phyloP scores from a whole-genome alignment of 2,797 vertebrate genomes.

The Petrocephalus schoutedeni region DNA sequence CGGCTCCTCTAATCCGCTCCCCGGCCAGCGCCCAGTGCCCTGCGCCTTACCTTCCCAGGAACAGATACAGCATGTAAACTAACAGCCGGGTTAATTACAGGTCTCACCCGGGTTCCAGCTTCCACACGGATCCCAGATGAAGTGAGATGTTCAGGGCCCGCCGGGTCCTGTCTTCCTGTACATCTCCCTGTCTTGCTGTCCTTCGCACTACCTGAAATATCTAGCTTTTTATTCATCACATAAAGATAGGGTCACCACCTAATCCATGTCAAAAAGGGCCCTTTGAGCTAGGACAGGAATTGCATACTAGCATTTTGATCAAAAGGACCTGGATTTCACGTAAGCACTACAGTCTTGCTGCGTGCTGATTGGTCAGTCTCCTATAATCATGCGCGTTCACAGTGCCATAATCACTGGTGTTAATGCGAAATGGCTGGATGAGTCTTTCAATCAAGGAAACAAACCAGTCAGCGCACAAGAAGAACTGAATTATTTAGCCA shows the following conservation, averaged over 20 bases:
- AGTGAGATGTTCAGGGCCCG: background rate
- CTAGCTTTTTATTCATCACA: background rate
- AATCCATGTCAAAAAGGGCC: no score
- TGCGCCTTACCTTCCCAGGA: background rate
- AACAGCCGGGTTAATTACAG: background rate
- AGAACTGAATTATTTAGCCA: no score
- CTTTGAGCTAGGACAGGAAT: no score
- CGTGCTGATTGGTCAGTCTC: no score
- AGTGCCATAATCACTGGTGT: no score
- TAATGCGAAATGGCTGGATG: no score
- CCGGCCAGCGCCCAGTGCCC: background rate
- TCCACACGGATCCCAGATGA: background rate
- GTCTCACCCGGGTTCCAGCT: background rate
- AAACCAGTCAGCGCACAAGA: no score
- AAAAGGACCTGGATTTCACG: no score
- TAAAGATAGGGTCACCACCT: background rate
- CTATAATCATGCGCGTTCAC: no score
- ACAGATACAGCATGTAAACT: background rate
- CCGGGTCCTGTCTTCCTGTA: background rate
- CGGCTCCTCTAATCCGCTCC: background rate
- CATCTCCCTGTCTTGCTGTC: background rate
- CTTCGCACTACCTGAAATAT: background rate
- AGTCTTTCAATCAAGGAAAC: no score
- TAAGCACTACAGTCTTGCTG: no score
- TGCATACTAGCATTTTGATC: no score